phyloP scores from a whole-genome alignment of 2,888 invertebrate genomes.

The Halictus quadricinctus region DNA sequence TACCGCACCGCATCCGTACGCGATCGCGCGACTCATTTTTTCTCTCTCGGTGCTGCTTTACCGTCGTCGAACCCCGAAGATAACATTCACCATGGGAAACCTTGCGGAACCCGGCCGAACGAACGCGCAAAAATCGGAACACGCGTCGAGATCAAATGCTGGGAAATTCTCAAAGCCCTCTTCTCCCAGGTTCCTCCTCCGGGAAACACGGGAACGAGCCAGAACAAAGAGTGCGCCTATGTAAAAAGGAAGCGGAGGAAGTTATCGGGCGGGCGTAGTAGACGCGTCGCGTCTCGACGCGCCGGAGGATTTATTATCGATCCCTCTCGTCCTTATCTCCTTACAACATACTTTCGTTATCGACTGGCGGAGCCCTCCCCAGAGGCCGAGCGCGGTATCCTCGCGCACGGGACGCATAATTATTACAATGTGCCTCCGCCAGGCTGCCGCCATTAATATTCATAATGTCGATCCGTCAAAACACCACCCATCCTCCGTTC shows the following conservation, averaged over 20 bases:
- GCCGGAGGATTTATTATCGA: slow-evolving; percentile 58
- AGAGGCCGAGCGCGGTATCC: slow-evolving; percentile 16
- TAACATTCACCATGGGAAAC: slow-evolving; percentile 19
- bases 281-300: slow-evolving; percentile 50
- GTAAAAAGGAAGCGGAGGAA: slow-evolving; percentile 49
- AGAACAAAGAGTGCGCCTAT: slow-evolving; percentile 45
- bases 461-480: slow-evolving; percentile 70
- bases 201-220: slow-evolving; percentile 13
- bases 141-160: slow-evolving; percentile 51
- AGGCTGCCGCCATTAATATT: slow-evolving; percentile 64
- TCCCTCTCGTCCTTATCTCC: slow-evolving; percentile 49
- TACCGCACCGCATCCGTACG: neutral
- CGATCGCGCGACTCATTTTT: neutral
- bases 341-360: slow-evolving; percentile 52
- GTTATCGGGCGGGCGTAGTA: slow-evolving; percentile 42
- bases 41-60: neutral
- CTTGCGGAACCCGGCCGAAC: slow-evolving; percentile 19
- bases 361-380: slow-evolving; percentile 23
- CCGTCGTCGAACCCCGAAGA: slow-evolving; percentile 1
- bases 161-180: slow-evolving; percentile 45
- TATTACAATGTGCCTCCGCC: slow-evolving; percentile 60
- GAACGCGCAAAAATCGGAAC: slow-evolving; percentile 39
- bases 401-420: slow-evolving; percentile 64
- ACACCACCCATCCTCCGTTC: slow-evolving; percentile 43
- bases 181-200: slow-evolving; percentile 13